phyloP scores from a whole-genome alignment of 2,797 vertebrate species.

The Pangasius mekongensis region DNA sequence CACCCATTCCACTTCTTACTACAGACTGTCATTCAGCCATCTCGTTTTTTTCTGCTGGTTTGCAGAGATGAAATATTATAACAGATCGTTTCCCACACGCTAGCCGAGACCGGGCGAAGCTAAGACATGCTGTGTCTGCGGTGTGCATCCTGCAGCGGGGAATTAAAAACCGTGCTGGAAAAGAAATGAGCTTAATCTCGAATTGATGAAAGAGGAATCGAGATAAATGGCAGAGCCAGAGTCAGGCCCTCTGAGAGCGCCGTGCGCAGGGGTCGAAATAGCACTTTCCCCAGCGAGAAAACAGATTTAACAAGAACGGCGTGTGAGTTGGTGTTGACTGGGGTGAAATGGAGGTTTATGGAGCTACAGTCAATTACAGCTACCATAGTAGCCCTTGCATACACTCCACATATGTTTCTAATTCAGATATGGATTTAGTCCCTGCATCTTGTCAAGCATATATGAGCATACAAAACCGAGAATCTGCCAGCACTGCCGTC shows the following conservation, averaged over 20 bases:
- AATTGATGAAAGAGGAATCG: slow-evolving; percentile 53
- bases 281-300: slow-evolving; percentile 46
- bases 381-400: slow-evolving; percentile 18
- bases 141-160: slow-evolving; percentile 21
- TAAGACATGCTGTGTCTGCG: slow-evolving; percentile 12
- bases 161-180: slow-evolving; percentile 32
- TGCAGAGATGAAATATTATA: not conserved
- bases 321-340: slow-evolving; percentile 37
- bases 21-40: not conserved
- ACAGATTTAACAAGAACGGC: slow-evolving; percentile 44
- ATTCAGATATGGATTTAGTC: slow-evolving; percentile 36
- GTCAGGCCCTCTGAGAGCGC: slow-evolving; percentile 30
- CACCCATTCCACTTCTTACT: not conserved
- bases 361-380: slow-evolving; percentile 35
- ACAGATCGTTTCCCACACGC: slow-evolving; percentile 7
- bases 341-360: slow-evolving; percentile 46
- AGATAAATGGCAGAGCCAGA: slow-evolving; percentile 38
- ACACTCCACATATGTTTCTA: slow-evolving; percentile 45
- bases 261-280: slow-evolving; percentile 47
- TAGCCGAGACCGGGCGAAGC: not conserved
- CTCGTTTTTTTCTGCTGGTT: not conserved
- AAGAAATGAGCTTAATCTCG: slow-evolving; percentile 51
- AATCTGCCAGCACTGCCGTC: slow-evolving; percentile 6
- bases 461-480: not conserved
- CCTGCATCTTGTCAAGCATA: not conserved